Conservation (phyloP, 2,797 vertebrate species). For the Scomberomorus guttatus region DNA sequence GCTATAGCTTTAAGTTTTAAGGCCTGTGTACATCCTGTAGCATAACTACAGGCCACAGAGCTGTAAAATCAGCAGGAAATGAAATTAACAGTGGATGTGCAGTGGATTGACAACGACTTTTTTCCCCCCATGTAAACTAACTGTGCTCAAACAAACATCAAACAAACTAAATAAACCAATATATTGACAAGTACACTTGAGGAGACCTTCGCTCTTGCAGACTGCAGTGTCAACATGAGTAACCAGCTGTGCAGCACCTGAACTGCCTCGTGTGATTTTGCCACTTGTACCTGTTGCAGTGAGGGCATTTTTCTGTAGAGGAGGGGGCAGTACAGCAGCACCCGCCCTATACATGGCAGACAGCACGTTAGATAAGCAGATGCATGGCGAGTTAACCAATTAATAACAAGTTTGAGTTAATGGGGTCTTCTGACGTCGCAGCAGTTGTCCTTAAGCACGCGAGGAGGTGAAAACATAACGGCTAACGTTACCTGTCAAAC, state of each 20-base stretch:
- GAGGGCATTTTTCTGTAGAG: slow-evolving; percentile 1
- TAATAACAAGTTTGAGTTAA: background rate
- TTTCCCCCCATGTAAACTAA: background rate
- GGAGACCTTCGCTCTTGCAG: background rate
- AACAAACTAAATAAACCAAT: background rate
- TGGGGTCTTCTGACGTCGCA: background rate
- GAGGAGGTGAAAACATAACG: slow-evolving; percentile 9
- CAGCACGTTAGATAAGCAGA: slow-evolving; percentile 14
- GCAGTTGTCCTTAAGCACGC: background rate
- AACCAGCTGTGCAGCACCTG: slow-evolving; percentile 27
- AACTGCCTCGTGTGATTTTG: background rate
- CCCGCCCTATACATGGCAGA: slow-evolving; percentile 45
- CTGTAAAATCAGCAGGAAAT: background rate
- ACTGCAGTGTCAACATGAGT: background rate
- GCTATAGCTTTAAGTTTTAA: background rate
- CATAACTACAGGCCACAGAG: background rate
- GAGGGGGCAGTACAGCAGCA: slow-evolving; percentile 11
- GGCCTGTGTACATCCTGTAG: background rate
- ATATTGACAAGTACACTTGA: background rate
- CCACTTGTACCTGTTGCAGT: slow-evolving; percentile 75
- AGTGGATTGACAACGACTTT: background rate
- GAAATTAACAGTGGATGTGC: background rate
- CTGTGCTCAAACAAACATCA: background rate
- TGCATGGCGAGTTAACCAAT: background rate
- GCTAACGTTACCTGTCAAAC: slow-evolving; percentile 90